Conservation (phyloP, 2,888 invertebrate species). For the Mimumesa dahlbomi region DNA sequence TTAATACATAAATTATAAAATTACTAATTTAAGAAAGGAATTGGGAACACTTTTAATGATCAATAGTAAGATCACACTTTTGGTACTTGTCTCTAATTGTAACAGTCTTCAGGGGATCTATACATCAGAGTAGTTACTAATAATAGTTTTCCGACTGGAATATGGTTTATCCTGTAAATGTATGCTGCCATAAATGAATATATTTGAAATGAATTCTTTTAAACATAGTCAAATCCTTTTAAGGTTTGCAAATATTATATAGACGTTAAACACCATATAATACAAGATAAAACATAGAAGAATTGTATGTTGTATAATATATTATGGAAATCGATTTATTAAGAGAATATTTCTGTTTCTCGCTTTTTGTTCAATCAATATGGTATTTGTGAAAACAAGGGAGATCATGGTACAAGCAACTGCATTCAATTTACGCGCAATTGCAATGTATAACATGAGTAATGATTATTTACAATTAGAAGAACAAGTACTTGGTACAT, state of each 20-base stretch:
- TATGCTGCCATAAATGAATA: constrained; percentile 12
- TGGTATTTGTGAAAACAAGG: too few relatives aligned
- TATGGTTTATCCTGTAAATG: constrained; percentile 20
- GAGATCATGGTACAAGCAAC: too few relatives aligned
- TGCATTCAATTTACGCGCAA: too few relatives aligned
- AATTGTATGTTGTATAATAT: too few relatives aligned
- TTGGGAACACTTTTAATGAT: constrained; percentile 30
- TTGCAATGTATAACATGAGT: constrained; percentile 6
- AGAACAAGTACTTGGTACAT: constrained; percentile 20
- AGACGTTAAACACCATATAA: too few relatives aligned
- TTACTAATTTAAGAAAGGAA: constrained; percentile 27
- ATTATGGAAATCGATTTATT: too few relatives aligned
- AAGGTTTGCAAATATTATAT: too few relatives aligned
- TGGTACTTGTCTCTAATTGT: constrained; percentile 23
- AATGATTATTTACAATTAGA: constrained; percentile 32
- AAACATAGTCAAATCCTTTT: too few relatives aligned
- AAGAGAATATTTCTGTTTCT: too few relatives aligned
- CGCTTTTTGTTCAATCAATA: too few relatives aligned
- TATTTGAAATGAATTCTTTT: too few relatives aligned
- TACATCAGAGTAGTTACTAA: constrained; percentile 28
- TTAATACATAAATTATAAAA: constrained; percentile 10
- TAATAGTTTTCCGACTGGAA: constrained; percentile 49
- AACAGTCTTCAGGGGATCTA: constrained; percentile 25
- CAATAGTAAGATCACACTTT: constrained; percentile 34
- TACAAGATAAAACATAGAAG: too few relatives aligned